A percentile compares a stretch with the other conserved stretches of the same genome.
Evolutionary conservation across 1,140 invertebrate species (phyloP).

Genomic region (Bombyx mandarina): DNA sequence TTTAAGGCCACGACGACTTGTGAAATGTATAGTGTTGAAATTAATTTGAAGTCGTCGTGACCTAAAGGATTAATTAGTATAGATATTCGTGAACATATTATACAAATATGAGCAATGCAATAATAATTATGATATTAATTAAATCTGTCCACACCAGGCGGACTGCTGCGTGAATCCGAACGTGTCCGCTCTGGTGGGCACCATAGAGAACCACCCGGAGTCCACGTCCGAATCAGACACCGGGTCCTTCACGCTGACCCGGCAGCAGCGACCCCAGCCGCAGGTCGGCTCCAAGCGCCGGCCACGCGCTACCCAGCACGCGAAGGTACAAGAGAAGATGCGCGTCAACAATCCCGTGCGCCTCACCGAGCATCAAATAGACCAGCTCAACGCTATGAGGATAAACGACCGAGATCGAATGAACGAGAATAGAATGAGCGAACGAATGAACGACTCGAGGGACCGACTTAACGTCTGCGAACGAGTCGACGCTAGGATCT

Average conservation of each 20-base stretch:
- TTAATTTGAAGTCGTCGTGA: no score
- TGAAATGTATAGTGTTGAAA: no score
- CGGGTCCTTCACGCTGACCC: constrained; percentile 49
- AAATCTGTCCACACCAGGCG: constrained; percentile 24
- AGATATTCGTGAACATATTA: not conserved
- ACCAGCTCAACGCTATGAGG: constrained; percentile 36
- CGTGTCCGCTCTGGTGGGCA: constrained; percentile 59
- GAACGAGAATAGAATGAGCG: constrained; percentile 25
- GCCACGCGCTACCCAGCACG: constrained; percentile 36
- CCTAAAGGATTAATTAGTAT: no score
- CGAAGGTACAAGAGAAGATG: constrained; percentile 39
- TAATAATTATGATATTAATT: no score
- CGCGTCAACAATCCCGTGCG: constrained; percentile 37
- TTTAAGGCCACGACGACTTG: no score
- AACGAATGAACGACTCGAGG: constrained; percentile 20
- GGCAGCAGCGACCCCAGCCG: constrained; percentile 53
- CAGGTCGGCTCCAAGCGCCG: constrained; percentile 54
- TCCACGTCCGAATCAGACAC: constrained; percentile 66
- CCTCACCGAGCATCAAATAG: constrained; percentile 50
- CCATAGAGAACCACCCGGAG: constrained; percentile 64
- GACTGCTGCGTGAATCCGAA: constrained; percentile 62
- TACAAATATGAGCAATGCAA: no score
- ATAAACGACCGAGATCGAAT: constrained; percentile 17
- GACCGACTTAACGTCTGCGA: constrained; percentile 15
- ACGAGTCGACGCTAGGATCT: constrained; percentile 15